Percentiles rank a stretch among this genome's conserved stretches.
phyloP scores from a whole-genome alignment of 2,888 invertebrate genomes.

The Sicus ferrugineus region DNA sequence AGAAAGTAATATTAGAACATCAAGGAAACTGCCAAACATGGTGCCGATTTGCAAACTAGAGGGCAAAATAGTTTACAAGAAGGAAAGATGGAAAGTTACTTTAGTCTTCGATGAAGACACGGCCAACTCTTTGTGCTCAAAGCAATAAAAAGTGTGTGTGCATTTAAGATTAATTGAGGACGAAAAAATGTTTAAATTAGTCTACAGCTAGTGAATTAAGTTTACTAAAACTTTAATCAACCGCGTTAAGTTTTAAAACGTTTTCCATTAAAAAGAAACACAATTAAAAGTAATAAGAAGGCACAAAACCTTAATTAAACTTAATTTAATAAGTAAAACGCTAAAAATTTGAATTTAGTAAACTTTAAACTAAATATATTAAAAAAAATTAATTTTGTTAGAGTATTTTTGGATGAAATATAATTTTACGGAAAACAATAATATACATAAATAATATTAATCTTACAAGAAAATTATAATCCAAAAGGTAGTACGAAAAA shows the following conservation, averaged over 20 bases:
- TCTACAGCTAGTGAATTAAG: slow-evolving; percentile 33
- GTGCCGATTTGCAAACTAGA: slow-evolving; percentile 26
- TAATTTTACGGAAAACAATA: neutral
- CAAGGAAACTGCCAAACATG: slow-evolving; percentile 28
- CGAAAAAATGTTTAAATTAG: slow-evolving; percentile 28
- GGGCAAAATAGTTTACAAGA: slow-evolving; percentile 17
- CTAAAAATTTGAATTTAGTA: neutral
- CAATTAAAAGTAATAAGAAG: too few relatives aligned
- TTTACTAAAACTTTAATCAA: slow-evolving; percentile 8
- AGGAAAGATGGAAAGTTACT: slow-evolving; percentile 21
- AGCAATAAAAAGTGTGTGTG: slow-evolving; percentile 2
- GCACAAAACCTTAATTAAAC: too few relatives aligned
- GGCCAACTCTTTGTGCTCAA: slow-evolving; percentile 7
- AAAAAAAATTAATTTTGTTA: neutral
- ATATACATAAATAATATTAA: neutral
- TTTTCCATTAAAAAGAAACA: too few relatives aligned
- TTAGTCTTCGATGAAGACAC: neutral
- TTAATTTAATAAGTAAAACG: too few relatives aligned
- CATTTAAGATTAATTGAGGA: slow-evolving; percentile 12
- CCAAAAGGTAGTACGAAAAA: neutral
- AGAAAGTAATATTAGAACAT: slow-evolving; percentile 37
- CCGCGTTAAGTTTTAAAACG: too few relatives aligned
- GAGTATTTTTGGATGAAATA: neutral
- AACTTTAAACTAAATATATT: neutral
- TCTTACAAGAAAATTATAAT: neutral